These are phyloP conservation scores for Pseudorectes ferrugineus DNA, from an alignment of 2,113 vertebrate species.

Conservation along the genomic window DNA sequence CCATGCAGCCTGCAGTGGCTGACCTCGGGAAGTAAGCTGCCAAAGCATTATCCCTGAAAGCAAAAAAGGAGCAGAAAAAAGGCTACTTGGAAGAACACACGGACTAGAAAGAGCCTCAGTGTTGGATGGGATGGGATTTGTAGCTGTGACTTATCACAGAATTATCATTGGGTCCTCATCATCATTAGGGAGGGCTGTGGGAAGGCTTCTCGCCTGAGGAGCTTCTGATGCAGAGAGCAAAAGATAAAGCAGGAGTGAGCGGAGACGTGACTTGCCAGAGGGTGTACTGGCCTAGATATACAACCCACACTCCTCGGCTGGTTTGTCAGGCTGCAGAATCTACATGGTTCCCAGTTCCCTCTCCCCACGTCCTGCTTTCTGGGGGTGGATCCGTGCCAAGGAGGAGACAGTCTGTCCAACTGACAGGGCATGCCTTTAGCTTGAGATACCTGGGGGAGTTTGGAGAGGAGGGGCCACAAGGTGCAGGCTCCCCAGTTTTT, in stretches of 20 bases:
- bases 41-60: fast-evolving
- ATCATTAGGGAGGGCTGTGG: neutral
- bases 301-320: neutral
- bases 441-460: neutral
- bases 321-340: neutral
- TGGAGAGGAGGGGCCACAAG: neutral
- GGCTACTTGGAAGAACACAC: too few relatives aligned
- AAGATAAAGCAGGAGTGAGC: neutral
- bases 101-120: neutral
- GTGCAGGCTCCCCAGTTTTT: neutral
- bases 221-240: neutral
- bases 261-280: neutral
- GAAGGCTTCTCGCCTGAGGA: neutral
- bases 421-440: neutral
- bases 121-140: neutral
- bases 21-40: neutral
- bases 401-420: neutral
- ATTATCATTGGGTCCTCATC: fast-evolving
- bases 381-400: neutral
- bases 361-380: neutral
- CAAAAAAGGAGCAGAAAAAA: neutral
- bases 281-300: neutral
- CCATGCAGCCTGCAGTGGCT: neutral
- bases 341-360: neutral
- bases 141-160: neutral